Evolutionary conservation across 2,113 vertebrate genomes (phyloP).

Genomic region (Charina bottae): DNA sequence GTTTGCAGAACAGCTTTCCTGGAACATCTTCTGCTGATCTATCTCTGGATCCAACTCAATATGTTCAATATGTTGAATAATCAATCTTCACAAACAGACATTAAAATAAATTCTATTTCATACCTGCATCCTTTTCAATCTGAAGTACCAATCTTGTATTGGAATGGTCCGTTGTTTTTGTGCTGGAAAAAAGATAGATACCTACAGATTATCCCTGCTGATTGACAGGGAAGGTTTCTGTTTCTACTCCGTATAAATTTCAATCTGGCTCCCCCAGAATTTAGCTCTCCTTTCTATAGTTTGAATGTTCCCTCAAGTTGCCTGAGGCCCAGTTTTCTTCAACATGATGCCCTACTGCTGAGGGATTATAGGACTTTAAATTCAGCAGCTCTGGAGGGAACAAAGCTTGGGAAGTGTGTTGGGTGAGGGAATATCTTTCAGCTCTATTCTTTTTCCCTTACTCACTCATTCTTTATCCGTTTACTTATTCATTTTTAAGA

Average conservation of each 20-base stretch:
- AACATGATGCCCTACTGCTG: not conserved
- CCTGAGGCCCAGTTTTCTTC: not conserved
- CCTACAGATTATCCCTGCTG: constrained; percentile 19
- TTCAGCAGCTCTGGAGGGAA: not conserved
- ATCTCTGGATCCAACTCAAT: not conserved
- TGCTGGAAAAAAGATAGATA: constrained; percentile 77
- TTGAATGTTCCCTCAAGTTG: not conserved
- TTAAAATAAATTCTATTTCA: constrained; percentile 22
- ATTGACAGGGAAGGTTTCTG: not conserved
- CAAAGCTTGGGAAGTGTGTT: not conserved
- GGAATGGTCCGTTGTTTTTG: constrained; percentile 91
- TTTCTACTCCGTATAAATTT: not conserved
- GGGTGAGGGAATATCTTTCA: not conserved
- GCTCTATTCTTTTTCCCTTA: not conserved
- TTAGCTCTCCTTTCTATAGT: not conserved
- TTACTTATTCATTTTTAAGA: not conserved
- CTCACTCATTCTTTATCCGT: not conserved
- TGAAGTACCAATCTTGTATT: constrained; percentile 94
- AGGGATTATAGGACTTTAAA: not conserved
- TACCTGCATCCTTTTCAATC: constrained; percentile 94
- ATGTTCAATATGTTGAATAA: not conserved
- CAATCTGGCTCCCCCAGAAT: not conserved
- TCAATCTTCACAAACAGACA: not conserved
- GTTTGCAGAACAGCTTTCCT: not conserved
- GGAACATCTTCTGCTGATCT: not conserved